Evolutionary conservation across 2,113 vertebrate species (phyloP), one percentile per base, ranked within the genome.

Genomic region (Phalacrocorax carbo): DNA sequence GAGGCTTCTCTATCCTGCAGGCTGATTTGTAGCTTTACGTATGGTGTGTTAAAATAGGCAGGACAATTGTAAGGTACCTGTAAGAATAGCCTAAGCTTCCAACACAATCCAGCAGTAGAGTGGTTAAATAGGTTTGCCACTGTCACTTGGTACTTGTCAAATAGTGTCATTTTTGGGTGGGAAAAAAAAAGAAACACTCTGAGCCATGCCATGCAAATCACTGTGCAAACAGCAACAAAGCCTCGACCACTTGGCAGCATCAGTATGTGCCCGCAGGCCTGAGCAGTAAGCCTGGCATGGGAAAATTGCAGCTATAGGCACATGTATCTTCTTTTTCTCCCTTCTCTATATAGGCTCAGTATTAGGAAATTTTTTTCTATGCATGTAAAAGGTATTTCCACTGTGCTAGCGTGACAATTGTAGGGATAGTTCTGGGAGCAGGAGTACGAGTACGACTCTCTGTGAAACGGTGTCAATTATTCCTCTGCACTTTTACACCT

Each of bases 401-500:
- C 46, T 81, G 83, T 90, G 82, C 81, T 61, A 54, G 36, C 36
- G 20, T 94, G 91, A 78, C 10, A 21, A 69, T 36, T 29, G 19
- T 60, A 52, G 88, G 57, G 81, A 73, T 82, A 75, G 26, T 83
- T 90, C 84, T 90, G 96, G 52, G 68, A 95, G 81, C 65, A 91
- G 84, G 91, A 86, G 55, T 62, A 58, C 7, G 23, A 91, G 80
- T 71, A 81, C 86, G 76, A 58, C 80, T 82, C 52, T 88, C 83
- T 48, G 44, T 79, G 85, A 96, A 97, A 89, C 65, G 46, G 40
- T 88, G 78, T 91, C 58, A 96, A 95, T 96, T 96, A 93, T 86
- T 97, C 82, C 78, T 78, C 52, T 82, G 70, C 70, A 86, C 62
- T 68, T 95, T 82, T 83, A 85, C 84, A 68, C 83, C 60, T 89